Conservation (phyloP, 2,888 invertebrate species). For the Cryptus viduatorius region DNA sequence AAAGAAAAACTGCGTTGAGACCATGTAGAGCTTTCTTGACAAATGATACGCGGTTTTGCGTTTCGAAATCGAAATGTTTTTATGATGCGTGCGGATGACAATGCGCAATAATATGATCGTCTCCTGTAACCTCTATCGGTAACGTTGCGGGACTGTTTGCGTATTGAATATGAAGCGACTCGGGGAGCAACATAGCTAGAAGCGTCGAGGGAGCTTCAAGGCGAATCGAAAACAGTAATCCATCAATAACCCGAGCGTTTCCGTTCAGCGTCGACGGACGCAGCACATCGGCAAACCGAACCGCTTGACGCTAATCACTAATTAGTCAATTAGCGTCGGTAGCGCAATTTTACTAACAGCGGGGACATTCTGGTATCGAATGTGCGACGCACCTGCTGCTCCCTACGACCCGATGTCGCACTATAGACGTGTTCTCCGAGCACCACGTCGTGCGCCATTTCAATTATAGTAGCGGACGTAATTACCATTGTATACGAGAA, state of each 20-base stretch:
- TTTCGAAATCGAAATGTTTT: constrained; percentile 20
- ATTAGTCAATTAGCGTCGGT: constrained; percentile 78
- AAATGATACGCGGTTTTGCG: constrained; percentile 34
- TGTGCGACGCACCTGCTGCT: constrained; percentile 79
- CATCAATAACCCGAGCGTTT: constrained; percentile 73
- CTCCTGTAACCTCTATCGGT: background rate
- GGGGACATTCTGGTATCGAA: constrained; percentile 68
- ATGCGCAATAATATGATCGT: constrained; percentile 32
- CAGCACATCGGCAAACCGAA: background rate
- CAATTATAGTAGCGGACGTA: constrained; percentile 75
- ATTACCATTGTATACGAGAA: constrained; percentile 77
- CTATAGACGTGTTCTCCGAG: constrained; percentile 55
- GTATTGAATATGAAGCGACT: constrained; percentile 4
- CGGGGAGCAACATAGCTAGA: background rate
- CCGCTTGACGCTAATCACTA: constrained; percentile 76
- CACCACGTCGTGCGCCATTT: constrained; percentile 69
- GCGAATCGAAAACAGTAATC: constrained; percentile 76
- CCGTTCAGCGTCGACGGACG: constrained; percentile 41
- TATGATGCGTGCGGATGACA: background rate
- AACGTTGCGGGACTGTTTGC: background rate
- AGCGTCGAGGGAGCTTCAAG: constrained; percentile 43
- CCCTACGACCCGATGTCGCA: constrained; percentile 60
- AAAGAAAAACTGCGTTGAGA: background rate
- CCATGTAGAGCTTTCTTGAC: constrained; percentile 2
- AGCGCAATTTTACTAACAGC: constrained; percentile 82